These are phyloP conservation scores for Tiliacea citrago DNA, from an alignment of 2,888 invertebrate species.

Conservation along the genomic window DNA sequence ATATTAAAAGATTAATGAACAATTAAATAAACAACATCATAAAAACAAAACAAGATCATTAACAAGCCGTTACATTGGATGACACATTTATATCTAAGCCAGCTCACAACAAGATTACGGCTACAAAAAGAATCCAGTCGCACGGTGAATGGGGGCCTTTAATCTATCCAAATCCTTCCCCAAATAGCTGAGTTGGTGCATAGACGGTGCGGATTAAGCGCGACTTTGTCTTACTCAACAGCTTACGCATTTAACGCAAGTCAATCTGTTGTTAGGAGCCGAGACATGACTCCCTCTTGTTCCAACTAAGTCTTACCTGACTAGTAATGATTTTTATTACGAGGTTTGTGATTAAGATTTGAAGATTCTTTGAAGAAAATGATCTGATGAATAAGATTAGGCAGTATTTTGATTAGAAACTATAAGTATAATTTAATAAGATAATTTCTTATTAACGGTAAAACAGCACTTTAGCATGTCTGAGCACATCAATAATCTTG, in stretches of 20 bases:
- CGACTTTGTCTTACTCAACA: slow-evolving; percentile 83
- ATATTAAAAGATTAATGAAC: slow-evolving; percentile 10
- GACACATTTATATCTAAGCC: slow-evolving; percentile 52
- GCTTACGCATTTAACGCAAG: slow-evolving; percentile 77
- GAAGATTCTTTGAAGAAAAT: neutral
- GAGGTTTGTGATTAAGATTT: slow-evolving; percentile 26
- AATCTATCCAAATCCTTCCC: slow-evolving; percentile 80
- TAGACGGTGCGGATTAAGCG: slow-evolving; percentile 78
- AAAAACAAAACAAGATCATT: slow-evolving; percentile 52
- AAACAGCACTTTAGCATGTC: too few relatives aligned
- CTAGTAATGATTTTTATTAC: slow-evolving; percentile 59
- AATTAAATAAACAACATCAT: slow-evolving; percentile 23
- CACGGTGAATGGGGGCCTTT: slow-evolving; percentile 74
- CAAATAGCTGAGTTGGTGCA: slow-evolving; percentile 78
- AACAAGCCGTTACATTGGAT: slow-evolving; percentile 48
- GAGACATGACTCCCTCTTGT: slow-evolving; percentile 66
- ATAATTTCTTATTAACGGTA: too few relatives aligned
- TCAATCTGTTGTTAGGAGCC: slow-evolving; percentile 67
- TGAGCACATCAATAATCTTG: too few relatives aligned
- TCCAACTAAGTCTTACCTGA: slow-evolving; percentile 60
- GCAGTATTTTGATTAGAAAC: too few relatives aligned
- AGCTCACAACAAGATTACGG: slow-evolving; percentile 64
- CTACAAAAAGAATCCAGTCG: slow-evolving; percentile 67
- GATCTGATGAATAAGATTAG: too few relatives aligned
- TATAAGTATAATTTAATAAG: too few relatives aligned